Conservation (phyloP, 2,888 invertebrate genomes). For the Oxyteleia sp. region DNA sequence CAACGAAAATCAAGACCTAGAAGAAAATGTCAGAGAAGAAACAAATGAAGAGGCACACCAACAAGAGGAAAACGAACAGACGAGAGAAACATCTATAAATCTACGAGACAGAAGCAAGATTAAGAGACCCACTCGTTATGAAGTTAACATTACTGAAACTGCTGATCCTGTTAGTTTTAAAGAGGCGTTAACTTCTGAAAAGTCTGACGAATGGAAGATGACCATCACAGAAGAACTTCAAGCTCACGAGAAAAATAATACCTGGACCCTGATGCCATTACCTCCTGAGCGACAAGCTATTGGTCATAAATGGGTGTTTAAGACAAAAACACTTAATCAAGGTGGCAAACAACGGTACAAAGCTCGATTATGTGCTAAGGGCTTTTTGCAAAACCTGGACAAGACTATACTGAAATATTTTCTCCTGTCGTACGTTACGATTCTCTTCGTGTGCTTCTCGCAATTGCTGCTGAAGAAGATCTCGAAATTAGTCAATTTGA, state of each 20-base stretch:
- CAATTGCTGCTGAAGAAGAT: neutral
- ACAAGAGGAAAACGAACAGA: neutral
- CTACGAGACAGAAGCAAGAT: neutral
- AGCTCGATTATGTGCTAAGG: slow-evolving; percentile 67
- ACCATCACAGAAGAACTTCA: slow-evolving; percentile 41
- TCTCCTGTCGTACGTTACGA: slow-evolving; percentile 59
- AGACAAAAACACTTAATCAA: slow-evolving; percentile 20
- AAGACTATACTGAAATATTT: slow-evolving; percentile 60
- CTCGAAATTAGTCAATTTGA: slow-evolving; percentile 45
- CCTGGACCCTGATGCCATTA: slow-evolving; percentile 16
- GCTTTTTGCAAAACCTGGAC: slow-evolving; percentile 14
- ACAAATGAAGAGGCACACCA: neutral
- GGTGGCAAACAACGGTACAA: slow-evolving; percentile 52
- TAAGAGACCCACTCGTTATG: neutral
- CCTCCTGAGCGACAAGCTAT: slow-evolving; percentile 21
- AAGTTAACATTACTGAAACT: slow-evolving; percentile 15
- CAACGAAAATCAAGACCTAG: no score
- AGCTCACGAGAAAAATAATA: slow-evolving; percentile 33
- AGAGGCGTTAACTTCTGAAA: slow-evolving; percentile 22
- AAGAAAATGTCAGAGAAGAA: neutral
- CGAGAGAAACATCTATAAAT: no score
- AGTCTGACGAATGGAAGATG: slow-evolving; percentile 32
- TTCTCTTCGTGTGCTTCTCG: slow-evolving; percentile 17
- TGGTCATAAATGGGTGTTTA: slow-evolving; percentile 60
- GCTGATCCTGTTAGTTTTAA: slow-evolving; percentile 73